Base-by-base conservation (phyloP, 1,140 invertebrate species). In the Venustaconcha ellipsiformis region DNA sequence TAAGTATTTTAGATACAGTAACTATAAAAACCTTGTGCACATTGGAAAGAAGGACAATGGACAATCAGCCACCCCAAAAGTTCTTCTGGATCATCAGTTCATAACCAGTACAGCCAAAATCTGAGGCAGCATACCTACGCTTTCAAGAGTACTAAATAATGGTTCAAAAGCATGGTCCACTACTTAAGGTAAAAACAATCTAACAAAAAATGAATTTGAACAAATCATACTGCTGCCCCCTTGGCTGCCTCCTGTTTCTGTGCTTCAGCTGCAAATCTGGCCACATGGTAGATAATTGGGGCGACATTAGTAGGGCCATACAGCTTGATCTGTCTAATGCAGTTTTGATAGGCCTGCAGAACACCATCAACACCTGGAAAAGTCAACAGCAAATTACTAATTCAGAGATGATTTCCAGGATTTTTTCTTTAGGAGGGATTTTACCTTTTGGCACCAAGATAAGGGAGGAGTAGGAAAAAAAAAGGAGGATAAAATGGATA, bases 301-400 rank as follows among this genome's bases (percentile, higher is more conserved):
- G 91, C 80, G 20, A 91, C 90, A 82, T 91, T 91, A 13, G 91
- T 92, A 30, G 91, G 91, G 11, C 91, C 91, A 81, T 88, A 91
- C n/a, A 92, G 81, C 48, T 84, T 70, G 12, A 91, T 86, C 57
- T 87, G 86, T 58, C 82, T 80, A 13, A 92, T 81, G 72, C 90
- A 88, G 64, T 88, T 84, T 66, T 84, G 78, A 78, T 92, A 92
- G 2, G 91, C 91, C 48, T 90, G 83, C 55, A 92, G 70, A 57
- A 92, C 79, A 14, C 92, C 92, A 55, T 87, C 80, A 26, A 92
- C 87, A n/a, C 91, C 90, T 83, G 82, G 37, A 76, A 74, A 56
- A 75, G 73, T 26, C 57, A 70, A 18, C 14, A 1, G 6, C 59
- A 11, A 62, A 62, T n/a, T 0, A 62, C 59, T 13, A 11, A 30